These are phyloP conservation scores for Apogon hyalosoma DNA, from an alignment of 2,797 vertebrate genomes.

Conservation along the genomic window DNA sequence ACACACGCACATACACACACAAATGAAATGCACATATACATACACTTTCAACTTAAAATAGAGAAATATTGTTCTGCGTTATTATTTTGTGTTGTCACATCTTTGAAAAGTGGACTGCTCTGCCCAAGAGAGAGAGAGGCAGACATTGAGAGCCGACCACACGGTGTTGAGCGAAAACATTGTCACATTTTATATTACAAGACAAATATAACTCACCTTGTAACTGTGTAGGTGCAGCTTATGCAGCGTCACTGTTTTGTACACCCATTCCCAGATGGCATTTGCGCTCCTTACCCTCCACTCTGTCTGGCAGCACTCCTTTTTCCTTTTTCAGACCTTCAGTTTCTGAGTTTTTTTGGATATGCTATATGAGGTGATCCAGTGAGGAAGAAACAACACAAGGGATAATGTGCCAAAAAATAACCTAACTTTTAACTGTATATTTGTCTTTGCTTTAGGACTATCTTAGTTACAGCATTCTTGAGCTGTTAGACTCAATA, in stretches of 20 bases:
- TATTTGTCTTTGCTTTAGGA: slow-evolving; percentile 84
- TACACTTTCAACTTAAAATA: slow-evolving; percentile 22
- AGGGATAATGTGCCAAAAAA: slow-evolving; percentile 88
- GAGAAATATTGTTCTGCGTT: slow-evolving; percentile 45
- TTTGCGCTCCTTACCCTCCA: slow-evolving; percentile 65
- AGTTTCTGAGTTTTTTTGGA: slow-evolving; percentile 76
- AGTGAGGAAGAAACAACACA: slow-evolving; percentile 74
- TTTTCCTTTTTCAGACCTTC: slow-evolving; percentile 81
- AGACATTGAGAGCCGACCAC: slow-evolving; percentile 25
- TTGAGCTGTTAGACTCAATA: slow-evolving; percentile 85
- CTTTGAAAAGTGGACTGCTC: slow-evolving; percentile 43
- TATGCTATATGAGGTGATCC: slow-evolving; percentile 73
- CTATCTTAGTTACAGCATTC: slow-evolving; percentile 83
- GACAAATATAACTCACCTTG: slow-evolving; percentile 51
- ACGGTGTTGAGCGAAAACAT: slow-evolving; percentile 35
- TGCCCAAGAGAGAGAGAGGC: slow-evolving; percentile 28
- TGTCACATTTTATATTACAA: slow-evolving; percentile 51
- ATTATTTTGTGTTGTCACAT: slow-evolving; percentile 42
- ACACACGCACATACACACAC: slow-evolving; percentile 27
- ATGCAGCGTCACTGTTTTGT: slow-evolving; percentile 65
- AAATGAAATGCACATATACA: slow-evolving; percentile 50
- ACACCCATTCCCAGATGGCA: slow-evolving; percentile 62
- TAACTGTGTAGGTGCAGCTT: slow-evolving; percentile 48
- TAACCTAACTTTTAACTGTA: slow-evolving; percentile 77
- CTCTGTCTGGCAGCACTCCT: slow-evolving; percentile 76